phyloP scores from a whole-genome alignment of 2,888 invertebrate species.

The Aelia acuminata region DNA sequence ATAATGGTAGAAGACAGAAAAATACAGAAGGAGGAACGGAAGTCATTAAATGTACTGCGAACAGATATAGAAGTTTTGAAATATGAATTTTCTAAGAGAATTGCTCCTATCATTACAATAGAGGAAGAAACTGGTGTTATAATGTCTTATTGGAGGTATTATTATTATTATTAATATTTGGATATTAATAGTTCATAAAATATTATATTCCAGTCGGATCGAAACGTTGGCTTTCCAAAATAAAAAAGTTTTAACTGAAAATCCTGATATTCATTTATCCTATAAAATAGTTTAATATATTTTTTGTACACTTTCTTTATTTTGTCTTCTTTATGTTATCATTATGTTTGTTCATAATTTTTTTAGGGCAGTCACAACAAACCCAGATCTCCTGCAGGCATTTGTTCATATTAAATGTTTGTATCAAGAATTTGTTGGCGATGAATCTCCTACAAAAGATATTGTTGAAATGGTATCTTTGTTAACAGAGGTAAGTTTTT shows the following conservation, averaged over 20 bases:
- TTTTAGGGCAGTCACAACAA: constrained; percentile 40
- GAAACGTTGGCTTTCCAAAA: no score
- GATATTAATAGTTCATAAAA: no score
- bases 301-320: no score
- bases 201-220: no score
- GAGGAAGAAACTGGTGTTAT: constrained; percentile 37
- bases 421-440: constrained; percentile 48
- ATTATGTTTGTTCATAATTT: no score
- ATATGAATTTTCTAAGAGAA: neutral
- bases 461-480: constrained; percentile 33
- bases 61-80: constrained; percentile 6
- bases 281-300: no score
- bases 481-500: constrained; percentile 42
- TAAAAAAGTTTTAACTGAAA: no score
- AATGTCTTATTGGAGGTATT: constrained; percentile 32
- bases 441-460: constrained; percentile 19
- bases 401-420: constrained; percentile 48
- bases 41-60: neutral
- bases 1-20: neutral
- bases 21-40: neutral
- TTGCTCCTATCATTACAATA: neutral
- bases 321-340: neutral
- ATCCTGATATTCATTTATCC: no score
- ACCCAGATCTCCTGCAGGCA: constrained; percentile 20
- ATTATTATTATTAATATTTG: neutral